A percentile compares a stretch with the other conserved stretches of the same genome.
phyloP scores from a whole-genome alignment of 2,888 invertebrate genomes.

The Schizotus pectinicornis region DNA sequence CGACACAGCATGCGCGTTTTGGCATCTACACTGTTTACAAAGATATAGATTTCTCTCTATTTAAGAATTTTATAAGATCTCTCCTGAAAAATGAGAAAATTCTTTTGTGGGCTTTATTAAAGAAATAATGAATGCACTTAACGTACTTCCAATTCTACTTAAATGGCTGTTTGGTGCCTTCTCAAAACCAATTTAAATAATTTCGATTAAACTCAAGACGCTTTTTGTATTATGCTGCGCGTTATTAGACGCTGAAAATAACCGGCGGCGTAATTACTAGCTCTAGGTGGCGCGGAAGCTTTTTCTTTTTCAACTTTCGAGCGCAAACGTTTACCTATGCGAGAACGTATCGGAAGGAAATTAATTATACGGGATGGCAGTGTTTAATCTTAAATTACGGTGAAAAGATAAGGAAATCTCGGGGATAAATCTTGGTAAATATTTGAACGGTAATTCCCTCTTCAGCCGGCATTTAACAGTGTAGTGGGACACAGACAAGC shows the following conservation, averaged over 20 bases:
- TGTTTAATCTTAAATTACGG: constrained; percentile 33
- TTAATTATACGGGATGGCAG: constrained; percentile 27
- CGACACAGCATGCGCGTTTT: constrained; percentile 25
- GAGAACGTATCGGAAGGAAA: no score
- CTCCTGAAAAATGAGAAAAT: constrained; percentile 29
- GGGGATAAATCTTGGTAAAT: constrained; percentile 33
- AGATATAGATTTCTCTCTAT: constrained; percentile 29
- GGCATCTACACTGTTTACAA: constrained; percentile 25
- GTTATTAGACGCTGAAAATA: no score
- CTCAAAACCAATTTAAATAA: constrained; percentile 24
- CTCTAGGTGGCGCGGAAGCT: no score
- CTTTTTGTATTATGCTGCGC: no score
- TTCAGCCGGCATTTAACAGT: constrained; percentile 29
- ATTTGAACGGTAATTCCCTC: constrained; percentile 34
- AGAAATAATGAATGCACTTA: constrained; percentile 36
- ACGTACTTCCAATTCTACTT: constrained; percentile 31
- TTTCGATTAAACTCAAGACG: constrained; percentile 1
- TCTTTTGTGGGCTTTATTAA: constrained; percentile 33
- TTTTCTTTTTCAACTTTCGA: no score
- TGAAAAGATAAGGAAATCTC: constrained; percentile 31
- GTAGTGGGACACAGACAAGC: constrained; percentile 20
- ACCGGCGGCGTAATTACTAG: no score
- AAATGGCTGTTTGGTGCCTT: constrained; percentile 11
- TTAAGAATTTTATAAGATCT: constrained; percentile 28
- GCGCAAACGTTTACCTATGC: no score